Evolutionary conservation across 2,113 vertebrate species (phyloP).

Genomic region (Echinops telfairi): DNA sequence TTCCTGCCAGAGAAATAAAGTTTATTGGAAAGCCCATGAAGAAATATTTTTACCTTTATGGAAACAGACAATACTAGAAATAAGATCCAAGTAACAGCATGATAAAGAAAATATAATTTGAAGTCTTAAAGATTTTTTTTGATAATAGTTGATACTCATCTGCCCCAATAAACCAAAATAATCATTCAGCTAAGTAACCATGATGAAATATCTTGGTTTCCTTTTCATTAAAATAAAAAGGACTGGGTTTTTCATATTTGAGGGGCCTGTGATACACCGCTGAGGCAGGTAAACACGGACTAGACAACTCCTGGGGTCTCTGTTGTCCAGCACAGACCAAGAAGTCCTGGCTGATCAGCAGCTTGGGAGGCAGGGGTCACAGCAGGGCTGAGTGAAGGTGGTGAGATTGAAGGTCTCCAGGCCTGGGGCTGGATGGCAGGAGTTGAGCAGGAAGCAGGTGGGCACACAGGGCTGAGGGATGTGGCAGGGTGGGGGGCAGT

Average conservation of each 20-base stretch:
- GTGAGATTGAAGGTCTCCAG: slow-evolving; percentile 79
- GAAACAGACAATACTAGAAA: slow-evolving; percentile 31
- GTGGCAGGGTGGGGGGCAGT: slow-evolving; percentile 79
- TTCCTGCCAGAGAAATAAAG: slow-evolving; percentile 53
- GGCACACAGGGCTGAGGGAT: slow-evolving; percentile 82
- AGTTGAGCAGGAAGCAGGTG: slow-evolving; percentile 82
- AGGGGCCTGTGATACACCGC: neutral
- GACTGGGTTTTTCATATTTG: neutral
- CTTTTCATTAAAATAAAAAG: neutral
- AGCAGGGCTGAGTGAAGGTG: slow-evolving; percentile 62
- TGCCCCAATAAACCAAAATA: slow-evolving; percentile 33
- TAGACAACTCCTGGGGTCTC: neutral
- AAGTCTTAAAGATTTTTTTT: slow-evolving; percentile 36
- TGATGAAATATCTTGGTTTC: neutral
- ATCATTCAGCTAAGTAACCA: neutral
- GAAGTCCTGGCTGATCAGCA: neutral
- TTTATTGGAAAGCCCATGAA: slow-evolving; percentile 76
- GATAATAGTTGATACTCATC: slow-evolving; percentile 31
- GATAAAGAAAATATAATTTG: neutral
- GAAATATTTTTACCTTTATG: slow-evolving; percentile 24
- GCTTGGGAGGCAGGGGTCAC: slow-evolving; percentile 71
- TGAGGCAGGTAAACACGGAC: neutral
- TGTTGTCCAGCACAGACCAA: neutral
- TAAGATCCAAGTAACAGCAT: neutral
- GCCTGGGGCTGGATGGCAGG: slow-evolving; percentile 68